These are phyloP conservation scores for Gambusia affinis DNA, from an alignment of 2,113 vertebrate genomes.

Conservation along the genomic window DNA sequence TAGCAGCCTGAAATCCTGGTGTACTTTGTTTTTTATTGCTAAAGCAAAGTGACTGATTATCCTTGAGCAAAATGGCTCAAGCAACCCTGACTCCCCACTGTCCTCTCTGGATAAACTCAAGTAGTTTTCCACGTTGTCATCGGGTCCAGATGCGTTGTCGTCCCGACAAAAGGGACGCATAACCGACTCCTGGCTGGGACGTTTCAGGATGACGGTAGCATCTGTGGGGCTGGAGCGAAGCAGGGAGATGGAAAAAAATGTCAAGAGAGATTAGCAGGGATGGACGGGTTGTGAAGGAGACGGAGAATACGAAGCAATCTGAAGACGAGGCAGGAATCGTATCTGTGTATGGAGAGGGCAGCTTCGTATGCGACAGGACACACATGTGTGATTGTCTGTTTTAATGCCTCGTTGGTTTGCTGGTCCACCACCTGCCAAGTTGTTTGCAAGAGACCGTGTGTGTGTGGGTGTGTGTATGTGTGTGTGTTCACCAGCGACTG, in stretches of 20 bases:
- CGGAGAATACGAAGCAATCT: constrained; percentile 20
- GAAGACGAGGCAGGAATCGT: constrained; percentile 5
- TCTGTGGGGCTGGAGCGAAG: constrained; percentile 25
- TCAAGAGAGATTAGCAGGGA: constrained; percentile 44
- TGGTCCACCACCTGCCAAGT: constrained; percentile 35
- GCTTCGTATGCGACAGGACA: constrained; percentile 9
- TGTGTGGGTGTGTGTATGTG: background rate
- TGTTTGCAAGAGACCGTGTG: constrained; percentile 8
- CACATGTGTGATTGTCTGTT: constrained; percentile 26
- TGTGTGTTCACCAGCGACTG: background rate
- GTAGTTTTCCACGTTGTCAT: background rate
- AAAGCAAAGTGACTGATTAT: constrained; percentile 4
- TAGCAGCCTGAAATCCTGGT: no score
- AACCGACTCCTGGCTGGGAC: background rate
- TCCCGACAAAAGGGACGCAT: constrained; percentile 24
- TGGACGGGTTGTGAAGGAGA: background rate
- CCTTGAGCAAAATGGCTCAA: background rate
- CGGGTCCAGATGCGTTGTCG: constrained; percentile 27
- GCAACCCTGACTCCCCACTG: constrained; percentile 44
- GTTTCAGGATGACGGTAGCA: constrained; percentile 22
- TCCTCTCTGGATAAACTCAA: constrained; percentile 17
- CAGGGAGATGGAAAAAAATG: constrained; percentile 45
- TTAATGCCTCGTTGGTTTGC: constrained; percentile 30
- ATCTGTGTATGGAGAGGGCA: background rate
- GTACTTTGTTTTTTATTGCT: no score